Percentiles rank a stretch among this genome's conserved stretches.
Evolutionary conservation across 1,140 invertebrate genomes (phyloP).

Genomic region (Phymastichus coffea): DNA sequence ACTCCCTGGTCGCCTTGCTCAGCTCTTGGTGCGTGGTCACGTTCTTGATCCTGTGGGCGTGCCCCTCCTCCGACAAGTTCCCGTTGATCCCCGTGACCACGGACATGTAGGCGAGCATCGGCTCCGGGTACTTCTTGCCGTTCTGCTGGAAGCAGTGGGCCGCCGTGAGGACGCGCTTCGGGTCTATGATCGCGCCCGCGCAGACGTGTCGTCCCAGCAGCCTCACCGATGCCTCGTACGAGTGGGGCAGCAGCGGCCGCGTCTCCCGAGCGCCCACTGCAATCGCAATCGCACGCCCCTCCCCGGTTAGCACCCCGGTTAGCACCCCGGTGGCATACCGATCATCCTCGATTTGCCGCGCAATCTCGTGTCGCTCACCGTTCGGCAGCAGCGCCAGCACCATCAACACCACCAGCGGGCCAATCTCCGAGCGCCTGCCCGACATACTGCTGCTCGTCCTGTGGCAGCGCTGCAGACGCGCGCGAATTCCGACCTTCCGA

Average conservation of each 20-base stretch:
- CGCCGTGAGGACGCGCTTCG: neutral
- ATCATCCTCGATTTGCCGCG: no score
- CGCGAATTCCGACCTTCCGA: no score
- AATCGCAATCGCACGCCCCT: no score
- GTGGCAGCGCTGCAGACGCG: no score
- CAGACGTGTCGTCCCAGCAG: slow-evolving; percentile 3
- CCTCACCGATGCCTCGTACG: slow-evolving; percentile 12
- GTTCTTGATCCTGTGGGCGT: neutral
- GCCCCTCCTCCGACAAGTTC: neutral
- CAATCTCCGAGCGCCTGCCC: no score
- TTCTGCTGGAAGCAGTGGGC: slow-evolving; percentile 12
- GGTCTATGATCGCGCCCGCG: neutral
- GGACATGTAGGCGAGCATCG: slow-evolving; percentile 10
- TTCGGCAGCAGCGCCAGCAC: no score
- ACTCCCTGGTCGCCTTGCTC: neutral
- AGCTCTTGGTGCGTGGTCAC: slow-evolving; percentile 6
- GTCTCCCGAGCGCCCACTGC: neutral
- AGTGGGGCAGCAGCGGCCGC: neutral
- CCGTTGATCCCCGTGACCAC: slow-evolving; percentile 1
- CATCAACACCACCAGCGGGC: no score
- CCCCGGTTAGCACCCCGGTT: neutral
- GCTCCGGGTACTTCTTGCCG: neutral
- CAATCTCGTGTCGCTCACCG: no score
- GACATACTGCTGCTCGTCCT: no score
- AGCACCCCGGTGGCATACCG: no score